Evolutionary conservation across 30 jellyfish, hydroid and myxozoan genomes (phyloP).

Genomic region (Catostylus mosaicus): DNA sequence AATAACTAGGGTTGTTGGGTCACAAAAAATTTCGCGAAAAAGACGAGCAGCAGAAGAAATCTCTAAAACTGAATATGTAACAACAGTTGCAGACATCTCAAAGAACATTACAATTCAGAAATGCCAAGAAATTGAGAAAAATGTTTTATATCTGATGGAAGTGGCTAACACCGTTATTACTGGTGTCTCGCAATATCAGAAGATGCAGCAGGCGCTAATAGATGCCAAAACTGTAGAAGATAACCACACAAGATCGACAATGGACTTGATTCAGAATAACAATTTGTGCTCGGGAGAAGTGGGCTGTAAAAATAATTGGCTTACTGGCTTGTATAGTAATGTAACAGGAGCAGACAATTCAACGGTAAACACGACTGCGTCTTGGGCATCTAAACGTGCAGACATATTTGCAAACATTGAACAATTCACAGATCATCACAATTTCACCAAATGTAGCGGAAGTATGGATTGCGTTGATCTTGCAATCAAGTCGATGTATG

Average conservation of each 20-base stretch:
- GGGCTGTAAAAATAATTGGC: conserved; percentile 44
- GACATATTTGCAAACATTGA: conserved; percentile 30
- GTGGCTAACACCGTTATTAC: background rate
- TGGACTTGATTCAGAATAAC: background rate
- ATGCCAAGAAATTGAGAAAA: conserved; percentile 19
- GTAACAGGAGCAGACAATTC: background rate
- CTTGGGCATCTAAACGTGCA: conserved; percentile 51
- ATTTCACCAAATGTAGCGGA: conserved; percentile 50
- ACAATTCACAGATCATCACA: conserved; percentile 20
- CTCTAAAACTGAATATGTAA: background rate
- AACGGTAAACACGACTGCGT: background rate
- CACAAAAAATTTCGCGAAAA: conserved; percentile 14
- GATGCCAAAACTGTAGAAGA: conserved; percentile 10
- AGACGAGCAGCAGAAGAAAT: conserved; percentile 10
- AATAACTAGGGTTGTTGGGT: background rate
- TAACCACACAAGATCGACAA: conserved; percentile 21
- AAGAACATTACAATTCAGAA: conserved; percentile 19
- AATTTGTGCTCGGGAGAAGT: background rate
- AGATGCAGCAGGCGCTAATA: conserved; percentile 1
- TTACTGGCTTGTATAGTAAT: conserved; percentile 22
- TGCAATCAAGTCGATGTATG: conserved; percentile 13
- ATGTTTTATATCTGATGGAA: conserved; percentile 17
- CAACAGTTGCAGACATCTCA: conserved; percentile 18
- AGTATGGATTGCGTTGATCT: conserved; percentile 45
- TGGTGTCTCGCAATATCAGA: conserved; percentile 14